Percentiles rank a stretch among this genome's conserved stretches.
These are phyloP conservation scores for Octodonta nipae DNA, from an alignment of 2,888 invertebrate species.

Conservation along the genomic window DNA sequence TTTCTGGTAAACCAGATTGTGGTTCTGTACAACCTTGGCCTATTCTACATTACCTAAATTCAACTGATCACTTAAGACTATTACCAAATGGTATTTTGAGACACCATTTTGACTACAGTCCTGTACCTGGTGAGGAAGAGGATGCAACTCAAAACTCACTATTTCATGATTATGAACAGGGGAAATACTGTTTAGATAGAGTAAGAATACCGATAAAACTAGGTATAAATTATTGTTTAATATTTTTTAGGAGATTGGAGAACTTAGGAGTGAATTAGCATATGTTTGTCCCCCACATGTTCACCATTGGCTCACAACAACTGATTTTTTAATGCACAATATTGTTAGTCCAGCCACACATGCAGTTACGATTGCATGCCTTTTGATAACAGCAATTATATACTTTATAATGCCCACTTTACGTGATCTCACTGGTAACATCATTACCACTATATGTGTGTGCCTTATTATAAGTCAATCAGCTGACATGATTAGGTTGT, in stretches of 20 bases:
- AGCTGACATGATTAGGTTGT: slow-evolving; percentile 64
- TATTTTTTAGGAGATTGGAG: slow-evolving; percentile 20
- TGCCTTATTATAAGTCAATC: slow-evolving; percentile 66
- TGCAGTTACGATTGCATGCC: slow-evolving; percentile 55
- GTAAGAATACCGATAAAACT: no score
- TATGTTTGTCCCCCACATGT: slow-evolving; percentile 57
- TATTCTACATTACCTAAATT: slow-evolving; percentile 48
- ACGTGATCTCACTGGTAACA: slow-evolving; percentile 70
- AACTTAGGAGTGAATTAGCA: slow-evolving; percentile 53
- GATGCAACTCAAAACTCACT: slow-evolving; percentile 39
- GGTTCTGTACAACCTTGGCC: slow-evolving; percentile 55
- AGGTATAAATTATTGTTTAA: background rate
- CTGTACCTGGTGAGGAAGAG: slow-evolving; percentile 32
- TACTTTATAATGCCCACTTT: slow-evolving; percentile 74
- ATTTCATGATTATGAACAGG: slow-evolving; percentile 57
- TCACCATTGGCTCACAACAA: slow-evolving; percentile 56
- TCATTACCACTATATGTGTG: slow-evolving; percentile 66
- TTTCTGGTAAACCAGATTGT: slow-evolving; percentile 56
- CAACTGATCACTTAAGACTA: slow-evolving; percentile 49
- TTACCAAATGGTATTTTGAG: slow-evolving; percentile 56
- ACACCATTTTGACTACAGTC: slow-evolving; percentile 53
- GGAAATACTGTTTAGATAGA: slow-evolving; percentile 73
- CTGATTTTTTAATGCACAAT: slow-evolving; percentile 59
- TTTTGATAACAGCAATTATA: slow-evolving; percentile 58
- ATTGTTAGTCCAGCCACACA: slow-evolving; percentile 67